Conservation (phyloP, 2,888 invertebrate genomes). For the Drosophila bunnanda region DNA sequence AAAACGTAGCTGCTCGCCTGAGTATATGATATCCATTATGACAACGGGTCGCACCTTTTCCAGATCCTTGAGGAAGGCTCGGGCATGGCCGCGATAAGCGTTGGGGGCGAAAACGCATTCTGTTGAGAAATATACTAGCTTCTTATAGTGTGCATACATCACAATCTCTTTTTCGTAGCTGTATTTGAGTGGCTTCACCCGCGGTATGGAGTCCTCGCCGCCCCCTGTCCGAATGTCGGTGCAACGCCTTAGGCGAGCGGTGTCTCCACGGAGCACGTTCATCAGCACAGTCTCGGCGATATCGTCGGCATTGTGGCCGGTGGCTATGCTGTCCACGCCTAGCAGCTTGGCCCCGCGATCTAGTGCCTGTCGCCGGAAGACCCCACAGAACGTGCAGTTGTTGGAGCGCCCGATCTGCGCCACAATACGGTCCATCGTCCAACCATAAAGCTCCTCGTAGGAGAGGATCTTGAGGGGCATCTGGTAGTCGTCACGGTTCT, state of each 20-base stretch:
- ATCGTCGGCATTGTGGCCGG: slow-evolving; percentile 98
- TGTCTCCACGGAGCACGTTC: slow-evolving; percentile 98
- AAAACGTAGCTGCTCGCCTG: slow-evolving; percentile 93
- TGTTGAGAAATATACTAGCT: slow-evolving; percentile 98
- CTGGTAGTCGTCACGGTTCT: slow-evolving; percentile 96
- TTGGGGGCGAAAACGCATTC: slow-evolving; percentile 99
- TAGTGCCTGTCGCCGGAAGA: slow-evolving; percentile 97
- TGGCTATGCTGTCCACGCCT: slow-evolving; percentile 96
- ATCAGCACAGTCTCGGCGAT: slow-evolving; percentile 99
- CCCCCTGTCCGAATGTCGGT: slow-evolving; percentile 93
- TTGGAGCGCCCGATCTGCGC: slow-evolving; percentile 93
- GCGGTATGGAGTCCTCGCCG: slow-evolving; percentile 93
- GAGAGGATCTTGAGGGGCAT: slow-evolving; percentile 97
- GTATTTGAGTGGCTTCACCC: slow-evolving; percentile 98
- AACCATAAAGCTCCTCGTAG: slow-evolving; percentile 98
- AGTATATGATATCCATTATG: slow-evolving; percentile 97
- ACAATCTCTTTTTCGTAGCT: slow-evolving; percentile 99
- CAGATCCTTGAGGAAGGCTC: slow-evolving; percentile 96
- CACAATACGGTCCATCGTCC: slow-evolving; percentile 99
- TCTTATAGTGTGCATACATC: slow-evolving; percentile 99
- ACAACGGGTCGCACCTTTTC: slow-evolving; percentile 96
- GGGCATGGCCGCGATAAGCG: slow-evolving; percentile 96
- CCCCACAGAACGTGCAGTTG: slow-evolving; percentile 98
- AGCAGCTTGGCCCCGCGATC: slow-evolving; percentile 96
- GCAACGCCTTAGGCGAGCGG: slow-evolving; percentile 96